Percentiles rank a stretch among this genome's conserved stretches.
Evolutionary conservation across 2,888 invertebrate species (phyloP).

Genomic region (Lamellibrachia satsuma): DNA sequence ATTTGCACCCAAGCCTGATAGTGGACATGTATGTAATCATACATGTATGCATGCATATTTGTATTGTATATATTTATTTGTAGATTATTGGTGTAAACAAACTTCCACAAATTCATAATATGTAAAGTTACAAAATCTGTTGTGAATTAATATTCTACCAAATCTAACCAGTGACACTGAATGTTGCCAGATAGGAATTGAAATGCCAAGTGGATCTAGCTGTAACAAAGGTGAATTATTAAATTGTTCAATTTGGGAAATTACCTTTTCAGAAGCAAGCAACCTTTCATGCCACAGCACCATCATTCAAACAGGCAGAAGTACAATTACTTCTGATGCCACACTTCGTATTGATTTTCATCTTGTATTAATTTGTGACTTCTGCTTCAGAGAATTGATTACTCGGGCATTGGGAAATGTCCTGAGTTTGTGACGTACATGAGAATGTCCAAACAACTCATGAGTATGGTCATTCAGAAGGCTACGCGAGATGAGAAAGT

Average conservation of each 20-base stretch:
- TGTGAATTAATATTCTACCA: slow-evolving; percentile 1
- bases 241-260: neutral
- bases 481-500: slow-evolving; percentile 62
- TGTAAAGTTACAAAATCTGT: neutral
- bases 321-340: neutral
- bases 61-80: neutral
- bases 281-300: too few species aligned
- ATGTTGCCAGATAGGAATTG: neutral
- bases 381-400: slow-evolving; percentile 56
- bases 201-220: neutral
- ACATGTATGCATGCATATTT: neutral
- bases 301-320: neutral
- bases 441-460: slow-evolving; percentile 60
- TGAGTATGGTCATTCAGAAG: slow-evolving; percentile 54
- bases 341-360: slow-evolving; percentile 14
- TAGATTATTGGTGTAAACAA: neutral
- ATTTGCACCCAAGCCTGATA: neutral
- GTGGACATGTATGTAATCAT: neutral
- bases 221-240: neutral
- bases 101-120: neutral
- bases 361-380: neutral
- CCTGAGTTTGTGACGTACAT: slow-evolving; percentile 62
- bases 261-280: neutral
- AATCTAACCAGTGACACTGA: neutral
- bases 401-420: slow-evolving; percentile 63